These are phyloP conservation scores for Sceliomorpha sp. DNA, from an alignment of 2,888 invertebrate species.

Conservation along the genomic window DNA sequence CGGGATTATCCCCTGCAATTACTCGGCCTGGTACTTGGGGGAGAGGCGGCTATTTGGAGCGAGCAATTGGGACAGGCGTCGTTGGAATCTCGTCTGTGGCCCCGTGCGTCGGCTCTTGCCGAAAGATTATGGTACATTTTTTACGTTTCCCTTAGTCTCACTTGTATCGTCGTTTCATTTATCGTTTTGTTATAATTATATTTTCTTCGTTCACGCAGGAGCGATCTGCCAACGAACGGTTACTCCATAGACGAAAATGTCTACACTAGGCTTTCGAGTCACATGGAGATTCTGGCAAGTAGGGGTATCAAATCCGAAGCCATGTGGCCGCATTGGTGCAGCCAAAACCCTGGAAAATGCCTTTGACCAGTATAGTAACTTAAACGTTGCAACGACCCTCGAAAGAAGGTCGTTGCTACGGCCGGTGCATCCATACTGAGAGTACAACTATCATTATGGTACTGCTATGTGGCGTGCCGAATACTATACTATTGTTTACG, in stretches of 20 bases:
- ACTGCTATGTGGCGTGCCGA: neutral
- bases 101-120: slow-evolving; percentile 89
- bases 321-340: slow-evolving; percentile 89
- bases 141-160: neutral
- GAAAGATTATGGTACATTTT: slow-evolving; percentile 87
- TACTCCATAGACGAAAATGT: slow-evolving; percentile 83
- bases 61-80: slow-evolving; percentile 89
- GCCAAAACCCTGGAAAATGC: slow-evolving; percentile 88
- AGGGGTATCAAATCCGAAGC: slow-evolving; percentile 86
- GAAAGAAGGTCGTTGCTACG: slow-evolving; percentile 17
- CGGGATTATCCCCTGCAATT: slow-evolving; percentile 76
- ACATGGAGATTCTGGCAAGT: slow-evolving; percentile 84
- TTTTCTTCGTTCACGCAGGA: slow-evolving; percentile 71
- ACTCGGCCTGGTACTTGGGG: slow-evolving; percentile 84
- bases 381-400: slow-evolving; percentile 14
- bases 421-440: slow-evolving; percentile 35
- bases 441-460: slow-evolving; percentile 24
- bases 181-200: slow-evolving; percentile 9
- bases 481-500: slow-evolving; percentile 4
- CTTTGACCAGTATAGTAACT: slow-evolving; percentile 79
- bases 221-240: slow-evolving; percentile 82
- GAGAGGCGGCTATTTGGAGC: slow-evolving; percentile 92
- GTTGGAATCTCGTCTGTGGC: slow-evolving; percentile 91
- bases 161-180: no score
- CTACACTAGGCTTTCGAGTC: slow-evolving; percentile 86